These are phyloP conservation scores for Brienomyrus longianalis DNA, from an alignment of 2,113 vertebrate species.

Conservation along the genomic window DNA sequence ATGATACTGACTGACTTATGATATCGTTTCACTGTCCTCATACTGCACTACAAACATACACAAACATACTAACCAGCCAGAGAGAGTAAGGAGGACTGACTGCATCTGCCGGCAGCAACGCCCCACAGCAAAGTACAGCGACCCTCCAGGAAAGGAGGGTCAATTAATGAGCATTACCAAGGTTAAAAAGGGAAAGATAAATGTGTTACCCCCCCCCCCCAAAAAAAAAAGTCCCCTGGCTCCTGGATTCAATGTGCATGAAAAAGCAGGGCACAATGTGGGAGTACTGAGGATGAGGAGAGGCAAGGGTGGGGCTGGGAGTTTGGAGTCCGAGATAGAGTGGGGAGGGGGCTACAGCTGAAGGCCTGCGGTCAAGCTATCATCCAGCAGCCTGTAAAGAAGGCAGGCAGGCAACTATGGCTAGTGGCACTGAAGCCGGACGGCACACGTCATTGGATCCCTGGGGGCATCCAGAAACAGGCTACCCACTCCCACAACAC, in stretches of 20 bases:
- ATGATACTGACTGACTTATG: not conserved
- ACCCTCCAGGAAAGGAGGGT: not conserved
- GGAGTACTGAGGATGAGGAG: constrained; percentile 28
- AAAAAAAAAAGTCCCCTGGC: constrained; percentile 41
- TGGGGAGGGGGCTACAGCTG: not conserved
- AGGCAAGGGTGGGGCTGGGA: not conserved
- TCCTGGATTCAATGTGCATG: constrained; percentile 42
- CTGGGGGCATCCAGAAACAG: not conserved
- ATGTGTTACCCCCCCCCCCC: constrained; percentile 32
- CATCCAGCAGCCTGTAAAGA: constrained; percentile 26
- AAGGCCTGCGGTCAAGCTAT: constrained; percentile 37
- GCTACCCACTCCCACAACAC: not conserved
- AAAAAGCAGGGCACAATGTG: constrained; percentile 25
- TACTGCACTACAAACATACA: constrained; percentile 6
- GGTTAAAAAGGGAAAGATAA: constrained; percentile 49
- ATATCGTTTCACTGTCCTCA: not conserved
- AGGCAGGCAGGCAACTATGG: constrained; percentile 19
- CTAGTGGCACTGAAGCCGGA: not conserved
- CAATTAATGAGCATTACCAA: constrained; percentile 40
- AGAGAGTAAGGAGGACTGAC: constrained; percentile 17
- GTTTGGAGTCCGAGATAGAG: not conserved
- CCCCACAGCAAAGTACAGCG: not conserved
- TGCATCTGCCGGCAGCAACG: not conserved
- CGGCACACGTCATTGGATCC: not conserved
- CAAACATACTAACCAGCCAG: constrained; percentile 1